Conservation (phyloP, 2,113 vertebrate genomes). For the Peromyscus maniculatus region DNA sequence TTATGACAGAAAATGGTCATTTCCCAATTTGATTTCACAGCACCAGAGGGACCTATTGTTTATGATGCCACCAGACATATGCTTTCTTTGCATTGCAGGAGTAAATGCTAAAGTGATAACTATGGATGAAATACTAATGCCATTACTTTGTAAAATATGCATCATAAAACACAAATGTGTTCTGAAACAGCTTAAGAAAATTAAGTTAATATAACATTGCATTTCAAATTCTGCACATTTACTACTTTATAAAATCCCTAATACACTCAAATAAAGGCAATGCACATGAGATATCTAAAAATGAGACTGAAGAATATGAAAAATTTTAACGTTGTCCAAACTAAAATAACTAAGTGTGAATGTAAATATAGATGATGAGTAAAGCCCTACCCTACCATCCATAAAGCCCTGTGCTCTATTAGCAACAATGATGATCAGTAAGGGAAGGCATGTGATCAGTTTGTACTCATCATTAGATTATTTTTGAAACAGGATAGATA, state of each 20-base stretch:
- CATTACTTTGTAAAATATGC: not conserved
- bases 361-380: not conserved
- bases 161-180: no score
- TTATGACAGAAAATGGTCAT: not conserved
- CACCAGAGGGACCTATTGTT: not conserved
- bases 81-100: not conserved
- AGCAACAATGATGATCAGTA: not conserved
- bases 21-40: not conserved
- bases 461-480: not conserved
- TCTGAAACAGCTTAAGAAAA: no score
- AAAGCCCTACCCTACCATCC: not conserved
- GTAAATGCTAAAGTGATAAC: not conserved
- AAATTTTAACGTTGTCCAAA: not conserved
- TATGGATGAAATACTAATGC: not conserved
- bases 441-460: not conserved
- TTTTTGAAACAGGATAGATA: not conserved
- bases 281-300: no score
- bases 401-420: not conserved
- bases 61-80: not conserved
- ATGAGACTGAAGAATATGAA: no score
- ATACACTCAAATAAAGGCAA: no score
- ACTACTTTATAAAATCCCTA: no score
- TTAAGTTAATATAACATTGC: no score
- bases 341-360: not conserved
- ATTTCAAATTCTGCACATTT: no score